Percentiles rank a stretch among this genome's conserved stretches.
Conservation (phyloP, 2,113 vertebrate species). For the Ranitomeya imitator region DNA sequence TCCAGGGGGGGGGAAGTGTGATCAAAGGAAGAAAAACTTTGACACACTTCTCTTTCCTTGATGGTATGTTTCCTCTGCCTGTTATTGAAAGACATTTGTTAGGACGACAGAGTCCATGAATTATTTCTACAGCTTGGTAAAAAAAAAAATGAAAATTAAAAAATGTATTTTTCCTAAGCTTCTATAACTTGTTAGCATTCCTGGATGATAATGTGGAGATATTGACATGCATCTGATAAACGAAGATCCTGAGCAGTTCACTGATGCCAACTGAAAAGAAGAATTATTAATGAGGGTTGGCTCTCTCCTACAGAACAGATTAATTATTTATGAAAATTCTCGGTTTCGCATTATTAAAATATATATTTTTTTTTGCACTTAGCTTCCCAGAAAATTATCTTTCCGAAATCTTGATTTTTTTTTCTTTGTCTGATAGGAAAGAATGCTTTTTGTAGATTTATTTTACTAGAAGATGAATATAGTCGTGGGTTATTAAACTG, state of each 20-base stretch:
- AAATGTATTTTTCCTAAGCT: slow-evolving; percentile 60
- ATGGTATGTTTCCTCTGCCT: slow-evolving; percentile 48
- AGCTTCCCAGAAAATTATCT: slow-evolving; percentile 80
- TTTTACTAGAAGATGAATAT: slow-evolving; percentile 83
- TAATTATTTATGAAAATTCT: slow-evolving; percentile 86
- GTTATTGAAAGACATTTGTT: slow-evolving; percentile 71
- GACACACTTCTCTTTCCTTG: slow-evolving; percentile 68
- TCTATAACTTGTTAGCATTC: slow-evolving; percentile 73
- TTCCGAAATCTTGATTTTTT: slow-evolving; percentile 71
- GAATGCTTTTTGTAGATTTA: slow-evolving; percentile 79
- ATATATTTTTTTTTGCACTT: slow-evolving; percentile 75
- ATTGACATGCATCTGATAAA: slow-evolving; percentile 78
- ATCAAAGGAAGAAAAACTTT: slow-evolving; percentile 72
- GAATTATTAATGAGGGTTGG: slow-evolving; percentile 85
- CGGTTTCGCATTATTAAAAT: slow-evolving; percentile 79
- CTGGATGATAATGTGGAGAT: slow-evolving; percentile 74
- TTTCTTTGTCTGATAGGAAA: slow-evolving; percentile 69
- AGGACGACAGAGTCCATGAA: slow-evolving; percentile 60
- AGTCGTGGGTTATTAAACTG: slow-evolving; percentile 87
- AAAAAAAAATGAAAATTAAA: slow-evolving; percentile 73
- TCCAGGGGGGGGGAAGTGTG: slow-evolving; percentile 71
- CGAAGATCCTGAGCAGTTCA: slow-evolving; percentile 77
- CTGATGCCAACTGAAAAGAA: slow-evolving; percentile 82
- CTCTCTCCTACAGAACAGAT: slow-evolving; percentile 82
- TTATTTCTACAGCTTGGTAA: slow-evolving; percentile 65